Base-by-base conservation (phyloP, 1,140 invertebrate genomes). In the Microplitis mediator region DNA sequence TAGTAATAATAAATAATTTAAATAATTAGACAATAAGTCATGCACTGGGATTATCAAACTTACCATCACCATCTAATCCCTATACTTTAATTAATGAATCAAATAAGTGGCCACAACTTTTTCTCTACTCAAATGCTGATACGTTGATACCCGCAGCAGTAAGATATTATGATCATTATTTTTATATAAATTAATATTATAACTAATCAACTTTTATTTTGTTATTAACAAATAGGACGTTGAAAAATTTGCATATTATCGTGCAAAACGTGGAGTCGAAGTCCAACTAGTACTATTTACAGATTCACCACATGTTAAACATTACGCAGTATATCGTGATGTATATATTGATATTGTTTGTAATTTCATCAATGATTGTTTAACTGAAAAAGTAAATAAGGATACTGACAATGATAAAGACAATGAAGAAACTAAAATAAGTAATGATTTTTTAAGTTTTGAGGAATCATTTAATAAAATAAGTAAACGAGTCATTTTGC, bases 61-160 rank as follows among this genome's bases (percentile, higher is more conserved):
- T 45, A 45, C 39, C 39, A 45, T 45, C 39, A 45, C 6, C 39
- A 9, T 45, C 39, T 9, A 45, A 45, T 45, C 39, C 39, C 6
- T 45, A 45, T 0, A 62, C 16, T 61, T 75, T 80, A 4, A 76
- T 81, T 11, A 71, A 60, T 14, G 13, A 54, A 54, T 13, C 52
- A 61, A 61, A 85, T 63, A 80, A 85, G 51, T 91, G 89, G 88
- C 91, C 93, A 32, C 93, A 94, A 81, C 80, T 94, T 52, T 94
- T 93, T 80, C 86, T 95, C 13, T 95, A 93, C 78, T 94, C 93
- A 0, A 91, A 91, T 76, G 88, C 88, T 3, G 93, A 95, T 79
- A 86, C 89, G 34, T 77, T 93, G 76, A 90, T 90, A 77, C 85
- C 88, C 36, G 87, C 89, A 70, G 78, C 84, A 70, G 89, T 90